These are phyloP conservation scores for Benthosema pterotum DNA, from an alignment of 2,797 vertebrate species.

Conservation along the genomic window DNA sequence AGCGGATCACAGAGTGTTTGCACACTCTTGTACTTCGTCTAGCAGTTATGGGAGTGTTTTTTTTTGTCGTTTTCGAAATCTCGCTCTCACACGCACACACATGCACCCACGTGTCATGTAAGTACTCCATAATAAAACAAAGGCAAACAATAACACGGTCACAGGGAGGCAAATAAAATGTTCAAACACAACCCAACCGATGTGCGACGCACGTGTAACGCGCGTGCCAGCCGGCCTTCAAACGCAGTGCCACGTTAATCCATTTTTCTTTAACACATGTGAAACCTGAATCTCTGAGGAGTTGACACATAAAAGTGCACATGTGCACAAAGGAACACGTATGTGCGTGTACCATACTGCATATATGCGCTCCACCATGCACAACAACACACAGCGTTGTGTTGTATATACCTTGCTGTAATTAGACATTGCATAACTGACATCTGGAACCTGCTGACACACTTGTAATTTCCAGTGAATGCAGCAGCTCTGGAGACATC, in stretches of 20 bases:
- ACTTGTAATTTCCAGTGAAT: conserved; percentile 66
- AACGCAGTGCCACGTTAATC: too few relatives aligned
- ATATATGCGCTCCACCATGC: background rate
- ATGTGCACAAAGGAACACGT: background rate
- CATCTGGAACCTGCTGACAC: conserved; percentile 73
- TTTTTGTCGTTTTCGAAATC: too few relatives aligned
- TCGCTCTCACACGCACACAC: conserved; percentile 1
- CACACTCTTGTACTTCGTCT: too few relatives aligned
- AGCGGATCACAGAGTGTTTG: too few relatives aligned
- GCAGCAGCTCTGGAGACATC: conserved; percentile 63
- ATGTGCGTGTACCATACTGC: too few relatives aligned
- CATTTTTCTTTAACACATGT: background rate
- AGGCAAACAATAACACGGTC: background rate
- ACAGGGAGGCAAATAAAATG: background rate
- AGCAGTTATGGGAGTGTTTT: too few relatives aligned
- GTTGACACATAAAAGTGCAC: background rate
- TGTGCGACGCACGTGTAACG: background rate
- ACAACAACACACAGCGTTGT: conserved; percentile 21
- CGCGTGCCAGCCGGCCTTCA: background rate
- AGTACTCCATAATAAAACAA: background rate
- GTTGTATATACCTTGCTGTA: conserved; percentile 45
- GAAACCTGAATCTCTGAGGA: conserved; percentile 1
- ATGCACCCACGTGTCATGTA: too few relatives aligned
- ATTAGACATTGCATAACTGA: conserved; percentile 75
- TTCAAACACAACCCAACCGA: background rate